phyloP scores from a whole-genome alignment of 2,113 vertebrate species.

The Leiothrix lutea region DNA sequence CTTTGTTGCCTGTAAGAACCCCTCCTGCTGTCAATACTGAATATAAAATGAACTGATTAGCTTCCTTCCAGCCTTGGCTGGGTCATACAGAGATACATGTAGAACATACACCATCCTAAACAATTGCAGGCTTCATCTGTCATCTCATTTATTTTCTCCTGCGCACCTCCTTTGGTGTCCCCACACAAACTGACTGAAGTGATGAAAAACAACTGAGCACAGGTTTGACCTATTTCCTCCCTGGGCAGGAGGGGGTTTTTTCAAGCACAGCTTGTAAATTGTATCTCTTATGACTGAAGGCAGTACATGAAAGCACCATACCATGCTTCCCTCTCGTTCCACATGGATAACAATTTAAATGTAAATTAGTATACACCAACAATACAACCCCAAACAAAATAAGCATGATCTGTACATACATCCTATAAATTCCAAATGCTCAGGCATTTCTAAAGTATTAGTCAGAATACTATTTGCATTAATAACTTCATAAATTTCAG shows the following conservation, averaged over 20 bases:
- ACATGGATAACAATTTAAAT: slow-evolving; percentile 67
- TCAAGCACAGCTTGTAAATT: background rate
- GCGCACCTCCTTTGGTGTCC: background rate
- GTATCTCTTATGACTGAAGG: background rate
- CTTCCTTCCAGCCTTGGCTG: background rate
- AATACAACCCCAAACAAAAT: background rate
- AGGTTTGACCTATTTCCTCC: slow-evolving; percentile 24
- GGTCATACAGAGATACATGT: background rate
- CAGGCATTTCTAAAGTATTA: background rate
- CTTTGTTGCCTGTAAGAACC: background rate
- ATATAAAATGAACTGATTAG: background rate
- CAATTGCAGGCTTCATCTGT: slow-evolving; percentile 15
- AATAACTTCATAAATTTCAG: background rate
- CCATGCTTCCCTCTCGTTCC: background rate
- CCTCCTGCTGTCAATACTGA: background rate
- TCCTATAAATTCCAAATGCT: background rate
- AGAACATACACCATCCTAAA: background rate
- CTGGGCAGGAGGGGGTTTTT: slow-evolving; percentile 21
- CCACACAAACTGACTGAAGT: slow-evolving; percentile 3
- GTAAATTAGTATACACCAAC: slow-evolving; percentile 56
- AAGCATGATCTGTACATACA: background rate
- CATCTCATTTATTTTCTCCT: slow-evolving; percentile 38
- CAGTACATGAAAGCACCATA: background rate
- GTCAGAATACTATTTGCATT: slow-evolving; percentile 13
- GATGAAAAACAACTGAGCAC: slow-evolving; percentile 6